Evolutionary conservation across 2,888 invertebrate genomes (phyloP).

Genomic region (Tridacna gigas): DNA sequence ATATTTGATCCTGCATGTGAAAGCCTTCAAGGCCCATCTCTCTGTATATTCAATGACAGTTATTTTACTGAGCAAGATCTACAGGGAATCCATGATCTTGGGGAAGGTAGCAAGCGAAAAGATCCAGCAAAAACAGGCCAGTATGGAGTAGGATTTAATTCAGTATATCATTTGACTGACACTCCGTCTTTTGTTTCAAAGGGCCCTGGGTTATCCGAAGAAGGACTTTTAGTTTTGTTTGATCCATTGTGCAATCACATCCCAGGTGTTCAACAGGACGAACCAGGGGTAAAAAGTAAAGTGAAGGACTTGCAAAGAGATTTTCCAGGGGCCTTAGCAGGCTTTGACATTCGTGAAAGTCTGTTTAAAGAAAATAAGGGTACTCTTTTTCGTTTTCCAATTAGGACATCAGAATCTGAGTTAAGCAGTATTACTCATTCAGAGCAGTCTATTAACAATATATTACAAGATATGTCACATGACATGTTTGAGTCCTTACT

Average conservation of each 20-base stretch:
- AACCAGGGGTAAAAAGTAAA: conserved; percentile 61
- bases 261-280: conserved; percentile 52
- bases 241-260: conserved; percentile 79
- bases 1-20: conserved; percentile 68
- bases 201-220: conserved; percentile 56
- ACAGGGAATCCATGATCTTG: conserved; percentile 74
- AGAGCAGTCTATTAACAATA: conserved; percentile 10
- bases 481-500: conserved; percentile 47
- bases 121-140: conserved; percentile 76
- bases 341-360: conserved; percentile 58
- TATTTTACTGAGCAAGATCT: conserved; percentile 71
- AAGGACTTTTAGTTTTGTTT: conserved; percentile 77
- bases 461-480: conserved; percentile 32
- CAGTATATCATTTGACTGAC: conserved; percentile 78
- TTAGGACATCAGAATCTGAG: conserved; percentile 70
- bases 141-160: conserved; percentile 79
- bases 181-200: conserved; percentile 73
- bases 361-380: conserved; percentile 36
- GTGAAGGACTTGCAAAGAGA: conserved; percentile 36
- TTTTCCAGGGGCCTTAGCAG: conserved; percentile 56
- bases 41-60: conserved; percentile 75
- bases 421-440: conserved; percentile 60
- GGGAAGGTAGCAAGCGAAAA: conserved; percentile 73
- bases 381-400: conserved; percentile 62
- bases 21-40: conserved; percentile 73